Conservation (phyloP, 2,888 invertebrate genomes). For the Ormia ochracea region DNA sequence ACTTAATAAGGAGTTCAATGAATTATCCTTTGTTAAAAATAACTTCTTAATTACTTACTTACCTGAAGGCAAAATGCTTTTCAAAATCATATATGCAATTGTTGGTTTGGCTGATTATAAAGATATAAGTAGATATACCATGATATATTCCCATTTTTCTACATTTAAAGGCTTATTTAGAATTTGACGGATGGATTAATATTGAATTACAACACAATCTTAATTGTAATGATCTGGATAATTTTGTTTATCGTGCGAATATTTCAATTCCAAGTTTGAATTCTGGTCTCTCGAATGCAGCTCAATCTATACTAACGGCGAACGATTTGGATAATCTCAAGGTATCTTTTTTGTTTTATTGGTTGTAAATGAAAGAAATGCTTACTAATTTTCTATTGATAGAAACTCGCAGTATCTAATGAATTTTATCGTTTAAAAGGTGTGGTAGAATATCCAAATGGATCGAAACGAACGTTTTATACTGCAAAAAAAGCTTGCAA, state of each 20-base stretch:
- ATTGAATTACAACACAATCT: conserved; percentile 84
- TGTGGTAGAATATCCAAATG: conserved; percentile 82
- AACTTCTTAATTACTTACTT: too few species aligned
- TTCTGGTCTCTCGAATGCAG: conserved; percentile 81
- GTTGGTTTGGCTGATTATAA: too few species aligned
- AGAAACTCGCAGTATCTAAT: conserved; percentile 82
- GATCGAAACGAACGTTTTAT: conserved; percentile 82
- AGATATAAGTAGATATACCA: too few species aligned
- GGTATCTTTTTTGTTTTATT: conserved; percentile 73
- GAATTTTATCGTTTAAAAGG: conserved; percentile 86
- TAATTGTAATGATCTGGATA: conserved; percentile 78
- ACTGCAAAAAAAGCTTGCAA: conserved; percentile 89
- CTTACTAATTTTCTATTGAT: conserved; percentile 46
- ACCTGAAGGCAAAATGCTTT: too few species aligned
- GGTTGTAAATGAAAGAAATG: background rate
- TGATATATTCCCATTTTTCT: background rate
- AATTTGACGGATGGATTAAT: conserved; percentile 86
- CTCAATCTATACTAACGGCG: conserved; percentile 80
- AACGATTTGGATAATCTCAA: conserved; percentile 80
- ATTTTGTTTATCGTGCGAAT: conserved; percentile 83
- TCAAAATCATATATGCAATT: too few species aligned
- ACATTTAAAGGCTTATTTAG: conserved; percentile 79
- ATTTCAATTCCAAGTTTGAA: conserved; percentile 84
- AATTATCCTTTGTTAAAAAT: too few species aligned
- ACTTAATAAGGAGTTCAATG: too few species aligned